A percentile compares a stretch with the other conserved stretches of the same genome.
phyloP scores from a whole-genome alignment of 2,113 vertebrate genomes.

The Pyxicephalus adspersus region DNA sequence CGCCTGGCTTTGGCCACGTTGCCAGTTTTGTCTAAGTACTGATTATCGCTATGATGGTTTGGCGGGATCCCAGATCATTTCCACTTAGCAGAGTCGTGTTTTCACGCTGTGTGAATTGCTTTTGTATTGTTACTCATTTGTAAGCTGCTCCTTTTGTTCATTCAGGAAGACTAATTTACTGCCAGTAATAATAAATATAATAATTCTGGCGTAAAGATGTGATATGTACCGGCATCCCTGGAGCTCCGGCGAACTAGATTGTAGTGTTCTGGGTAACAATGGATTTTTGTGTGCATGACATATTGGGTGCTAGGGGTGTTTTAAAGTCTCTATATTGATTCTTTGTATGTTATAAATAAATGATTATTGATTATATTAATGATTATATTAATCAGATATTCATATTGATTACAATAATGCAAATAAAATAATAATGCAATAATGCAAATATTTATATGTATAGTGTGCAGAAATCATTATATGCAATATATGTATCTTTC shows the following conservation, averaged over 20 bases:
- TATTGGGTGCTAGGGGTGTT: background rate
- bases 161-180: background rate
- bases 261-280: background rate
- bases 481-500: too few species aligned
- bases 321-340: too few species aligned
- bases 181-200: background rate
- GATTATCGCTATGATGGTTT: conserved; percentile 24
- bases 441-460: background rate
- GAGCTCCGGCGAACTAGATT: background rate
- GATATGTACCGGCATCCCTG: background rate
- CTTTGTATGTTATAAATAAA: too few species aligned
- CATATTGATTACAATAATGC: too few species aligned
- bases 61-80: background rate
- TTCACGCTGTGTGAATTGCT: background rate
- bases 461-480: too few species aligned
- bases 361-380: too few species aligned
- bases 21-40: conserved; percentile 1
- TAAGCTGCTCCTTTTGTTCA: background rate
- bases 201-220: background rate
- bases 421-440: too few species aligned
- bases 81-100: background rate
- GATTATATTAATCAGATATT: too few species aligned
- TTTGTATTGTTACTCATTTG: background rate
- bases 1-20: conserved; percentile 1
- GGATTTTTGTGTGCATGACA: background rate